Evolutionary conservation across 2,797 vertebrate species (phyloP), one percentile per base, ranked within the genome.

Genomic region (Scolopax rusticola): DNA sequence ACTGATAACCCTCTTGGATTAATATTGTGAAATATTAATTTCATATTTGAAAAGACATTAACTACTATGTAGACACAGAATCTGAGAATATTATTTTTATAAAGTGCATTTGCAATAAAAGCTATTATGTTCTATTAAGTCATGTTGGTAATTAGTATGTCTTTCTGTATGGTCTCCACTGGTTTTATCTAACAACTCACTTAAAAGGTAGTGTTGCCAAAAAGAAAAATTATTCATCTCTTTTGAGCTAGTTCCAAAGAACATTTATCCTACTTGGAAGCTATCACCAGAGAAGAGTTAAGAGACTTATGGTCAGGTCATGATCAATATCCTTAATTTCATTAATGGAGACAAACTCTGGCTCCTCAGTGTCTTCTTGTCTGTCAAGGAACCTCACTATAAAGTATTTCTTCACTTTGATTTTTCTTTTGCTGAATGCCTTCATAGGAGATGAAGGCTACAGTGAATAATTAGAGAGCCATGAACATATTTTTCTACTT

Each of bases 281-380:
- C 63, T 89, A 82, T 87, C 48, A 82, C 12, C 19, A 56, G 54
- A 63, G 84, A 77, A 74, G 69, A 91, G 74, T 94, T 84, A 95
- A 92, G 57, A 84, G 74, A 87, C 73, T 93, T 87, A 79, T 47
- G 36, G 53, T 90, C 67, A 74, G 75, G 45, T 91, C 81, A 60
- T 79, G 63, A 91, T 89, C 61, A 0, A 91, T 78, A 78, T 54
- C 50, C 70, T 89, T 94, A 80, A 87, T 94, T 87, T 87, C 79
- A 87, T 47, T 92, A 97, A 95, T 32, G 47, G 81, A 82, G 74
- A 80, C 63, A 93, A 95, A 63, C 80, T 88, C 93, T 90, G 53
- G 36, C 53, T 92, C 40, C 27, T 87, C 14, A 3, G 36, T 1
- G 1, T 27, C 63, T 51, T 80, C 21, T 70, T 76, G 20, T 32